Evolutionary conservation across 2,888 invertebrate species (phyloP).

Genomic region (Argyresthia albistria): DNA sequence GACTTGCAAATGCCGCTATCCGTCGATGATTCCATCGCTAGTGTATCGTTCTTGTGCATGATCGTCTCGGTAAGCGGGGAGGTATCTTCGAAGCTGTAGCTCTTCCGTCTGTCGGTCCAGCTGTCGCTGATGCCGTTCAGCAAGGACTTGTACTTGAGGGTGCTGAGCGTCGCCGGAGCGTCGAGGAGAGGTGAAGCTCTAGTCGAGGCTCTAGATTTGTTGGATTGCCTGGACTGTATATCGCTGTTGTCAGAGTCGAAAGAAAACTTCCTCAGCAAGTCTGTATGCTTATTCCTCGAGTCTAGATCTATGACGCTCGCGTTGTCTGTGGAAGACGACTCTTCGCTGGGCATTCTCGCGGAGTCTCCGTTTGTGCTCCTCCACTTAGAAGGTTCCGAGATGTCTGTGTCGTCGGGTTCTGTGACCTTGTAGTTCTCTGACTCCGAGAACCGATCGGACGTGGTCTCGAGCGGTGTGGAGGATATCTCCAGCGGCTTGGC

Average conservation of each 20-base stretch:
- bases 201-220: constrained; percentile 27
- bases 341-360: constrained; percentile 77
- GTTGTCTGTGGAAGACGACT: constrained; percentile 56
- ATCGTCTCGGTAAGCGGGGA: constrained; percentile 41
- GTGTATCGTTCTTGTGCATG: constrained; percentile 50
- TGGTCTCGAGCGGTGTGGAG: constrained; percentile 47
- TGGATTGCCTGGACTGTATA: constrained; percentile 18
- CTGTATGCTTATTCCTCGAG: constrained; percentile 30
- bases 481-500: constrained; percentile 50
- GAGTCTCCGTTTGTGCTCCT: constrained; percentile 77
- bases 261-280: constrained; percentile 40
- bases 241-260: constrained; percentile 51
- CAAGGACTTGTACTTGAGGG: constrained; percentile 54
- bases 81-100: constrained; percentile 79
- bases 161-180: constrained; percentile 45
- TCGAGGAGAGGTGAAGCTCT: constrained; percentile 49
- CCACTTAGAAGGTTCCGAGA: constrained; percentile 75
- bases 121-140: constrained; percentile 66
- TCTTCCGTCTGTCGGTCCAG: constrained; percentile 83
- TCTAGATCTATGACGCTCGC: constrained; percentile 59
- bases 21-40: constrained; percentile 81
- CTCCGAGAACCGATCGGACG: constrained; percentile 37
- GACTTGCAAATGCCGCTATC: constrained; percentile 85
- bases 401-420: constrained; percentile 69
- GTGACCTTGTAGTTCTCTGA: constrained; percentile 58